These are phyloP conservation scores for Ylistrum balloti DNA, from an alignment of 1,140 invertebrate species.

Conservation along the genomic window DNA sequence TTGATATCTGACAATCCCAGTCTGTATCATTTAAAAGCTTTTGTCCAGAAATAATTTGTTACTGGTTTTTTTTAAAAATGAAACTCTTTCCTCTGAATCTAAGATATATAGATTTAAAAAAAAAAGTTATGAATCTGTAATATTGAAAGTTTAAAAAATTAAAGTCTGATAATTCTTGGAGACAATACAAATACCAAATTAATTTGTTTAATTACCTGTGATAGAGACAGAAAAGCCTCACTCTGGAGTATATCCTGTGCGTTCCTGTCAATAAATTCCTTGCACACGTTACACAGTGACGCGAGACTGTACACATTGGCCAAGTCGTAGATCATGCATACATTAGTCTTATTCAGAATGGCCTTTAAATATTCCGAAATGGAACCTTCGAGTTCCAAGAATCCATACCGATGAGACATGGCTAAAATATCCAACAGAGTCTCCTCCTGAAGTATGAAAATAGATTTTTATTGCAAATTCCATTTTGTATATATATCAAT, in stretches of 20 bases:
- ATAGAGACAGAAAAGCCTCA: constrained; percentile 92
- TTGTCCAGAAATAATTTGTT: neutral
- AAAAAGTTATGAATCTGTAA: too few species aligned
- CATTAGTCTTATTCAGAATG: constrained; percentile 93
- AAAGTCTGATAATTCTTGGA: too few species aligned
- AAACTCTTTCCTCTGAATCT: too few species aligned
- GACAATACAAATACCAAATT: too few species aligned
- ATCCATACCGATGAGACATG: constrained; percentile 97
- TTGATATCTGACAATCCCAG: neutral
- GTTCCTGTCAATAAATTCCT: constrained; percentile 93
- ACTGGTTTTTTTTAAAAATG: too few species aligned
- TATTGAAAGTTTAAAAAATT: too few species aligned
- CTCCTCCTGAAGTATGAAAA: constrained; percentile 87
- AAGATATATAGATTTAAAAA: too few species aligned
- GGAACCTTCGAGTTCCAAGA: constrained; percentile 93
- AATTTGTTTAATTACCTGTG: constrained; percentile 85
- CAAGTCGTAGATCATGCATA: constrained; percentile 96
- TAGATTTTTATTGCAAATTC: constrained; percentile 42
- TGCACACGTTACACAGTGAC: constrained; percentile 86
- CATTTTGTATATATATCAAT: neutral
- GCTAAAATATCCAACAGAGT: constrained; percentile 93
- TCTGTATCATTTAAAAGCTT: neutral
- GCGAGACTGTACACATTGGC: constrained; percentile 89
- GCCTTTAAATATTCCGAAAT: constrained; percentile 97
- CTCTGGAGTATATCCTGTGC: constrained; percentile 92